Evolutionary conservation across 2,797 vertebrate species (phyloP), one percentile per base, ranked within the genome.

Genomic region (Spinibarbus caldwelli): DNA sequence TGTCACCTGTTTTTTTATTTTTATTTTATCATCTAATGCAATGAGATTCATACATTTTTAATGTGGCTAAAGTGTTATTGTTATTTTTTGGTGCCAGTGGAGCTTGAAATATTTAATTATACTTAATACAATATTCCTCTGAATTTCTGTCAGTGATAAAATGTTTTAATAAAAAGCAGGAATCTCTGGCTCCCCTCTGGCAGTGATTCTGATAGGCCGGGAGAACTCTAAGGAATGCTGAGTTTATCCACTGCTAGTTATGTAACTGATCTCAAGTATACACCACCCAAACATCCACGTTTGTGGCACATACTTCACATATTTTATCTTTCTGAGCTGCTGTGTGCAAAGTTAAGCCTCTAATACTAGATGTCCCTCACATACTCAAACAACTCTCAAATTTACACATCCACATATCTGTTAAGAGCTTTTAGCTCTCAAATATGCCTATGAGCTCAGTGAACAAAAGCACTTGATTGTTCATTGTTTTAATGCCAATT

Each of bases 201-300:
- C 72, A 67, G 43, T 23, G 75, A 57, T 36, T 26, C 59, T n/a
- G 68, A 57, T 45, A 77, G 15, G 4, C 17, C 21, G 72, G 47
- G 23, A 43, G 47, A 57, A 26, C 26, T 31, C 14, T 89, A 88
- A 86, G 91, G 90, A 93, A 93, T 90, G 91, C 87, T 78, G 77
- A 88, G 81, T 90, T 90, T 87, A 93, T 93, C 90, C 86, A 72
- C 83, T 83, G 81, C 90, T 79, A 68, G 67, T 89, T 89, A 86
- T 73, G 90, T 91, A 92, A 93, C 38, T 72, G 47, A 72, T 38
- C 68, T 80, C 78, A 80, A 83, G 80, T 88, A 86, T 87, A 85
- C 78, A 84, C 87, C 88, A 78, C 81, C 76, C 87, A 70, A 81
- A 81, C 64, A 68, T 85, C 1, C 52, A 77, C 36, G 11, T 64